Base-by-base conservation (phyloP, 1,140 invertebrate genomes). In the Druon quercuslanigerum region DNA sequence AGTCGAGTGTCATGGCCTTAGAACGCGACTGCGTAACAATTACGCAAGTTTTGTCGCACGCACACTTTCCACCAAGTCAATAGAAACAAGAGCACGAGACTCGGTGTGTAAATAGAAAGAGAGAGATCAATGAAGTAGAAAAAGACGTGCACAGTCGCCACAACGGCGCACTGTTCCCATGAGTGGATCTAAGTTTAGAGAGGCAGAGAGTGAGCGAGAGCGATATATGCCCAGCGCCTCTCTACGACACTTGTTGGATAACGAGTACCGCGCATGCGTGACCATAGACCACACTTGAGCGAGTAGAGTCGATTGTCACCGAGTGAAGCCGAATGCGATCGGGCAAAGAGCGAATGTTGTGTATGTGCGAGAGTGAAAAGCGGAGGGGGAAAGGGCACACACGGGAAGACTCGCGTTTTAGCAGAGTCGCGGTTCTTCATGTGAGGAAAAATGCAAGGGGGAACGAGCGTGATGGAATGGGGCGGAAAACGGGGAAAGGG, bases 161-260 rank as follows among this genome's bases (percentile, higher is more conserved):
- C 51, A 73, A 75, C 80, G 76, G 73, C 52, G 77, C 72, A 78
- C 77, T 77, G 72, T 83, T 83, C 84, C 83, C 85, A 83, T 82
- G 81, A 85, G 76, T 60, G 72, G 81, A 75, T 83, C 83, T 87
- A 87, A 87, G 84, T 87, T 87, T 87, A 87, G 86, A 86, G 79
- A 73, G 74, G 76, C 40, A 46, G 9, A 46, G 40, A 46, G 40
- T 46, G 40, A 46, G 40, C 40, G 8, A 46, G 40, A 60, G 51
- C 76, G 79, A 83, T 46, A 66, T 82, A 75, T 72, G 74, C 74
- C 66, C 57, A 72, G 72, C 50, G n/a, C 51, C 50, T 50, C 66
- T 52, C 50, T 57, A 54, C 81, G 81, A 81, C 84, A 86, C 82
- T 85, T 84, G 84, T 85, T 86, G 84, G 84, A 83, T 82, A 85